Evolutionary conservation across 92 coral and sea anemone genomes (phyloP), one percentile per base, ranked within the genome.

Genomic region (Zoanthus sansibaricus): DNA sequence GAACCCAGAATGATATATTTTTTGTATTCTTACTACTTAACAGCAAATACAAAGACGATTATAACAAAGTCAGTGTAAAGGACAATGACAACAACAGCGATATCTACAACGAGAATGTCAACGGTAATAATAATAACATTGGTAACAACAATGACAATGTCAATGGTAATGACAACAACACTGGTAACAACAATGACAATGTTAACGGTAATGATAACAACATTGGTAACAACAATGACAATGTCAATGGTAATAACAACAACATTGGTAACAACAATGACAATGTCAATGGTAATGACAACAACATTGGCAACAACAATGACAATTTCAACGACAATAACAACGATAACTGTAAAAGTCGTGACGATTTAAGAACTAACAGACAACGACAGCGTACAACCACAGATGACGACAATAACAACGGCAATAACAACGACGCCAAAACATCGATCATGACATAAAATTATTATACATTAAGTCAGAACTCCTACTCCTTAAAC

Each of bases 1-100:
- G 92, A 59, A 78, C 21, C 94, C 94, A 9, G 88, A 87, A 71
- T 91, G 82, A 69, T 3, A 16, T 16, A n/a, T 1, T 62, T 62
- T 17, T 4, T 56, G 14, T 6, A 16, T 14, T 54, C 59, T 13
- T 12, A 37, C 42, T 2, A 37, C 2, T 37, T 37, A 4, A 37
- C 42, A 37, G 42, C 42, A 37, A 37, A 37, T 37, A 37, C 42
- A 37, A 37, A 37, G 42, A 37, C 4, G 42, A 37, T 37, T 2
- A 4, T 4, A 37, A 37, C 42, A 37, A 37, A 37, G 42, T 2
- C 1, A 37, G 4, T 37, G 1, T 37, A 37, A 37, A 37, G 3
- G 42, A 37, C 42, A 33, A 33, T 33, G 42, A 33, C 42, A 33
- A 33, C 42, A 33, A 33, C 1, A 33, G 1, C 42, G 42, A 3